Evolutionary conservation across 2,797 vertebrate genomes (phyloP).

Genomic region (Urophycis tenuis): DNA sequence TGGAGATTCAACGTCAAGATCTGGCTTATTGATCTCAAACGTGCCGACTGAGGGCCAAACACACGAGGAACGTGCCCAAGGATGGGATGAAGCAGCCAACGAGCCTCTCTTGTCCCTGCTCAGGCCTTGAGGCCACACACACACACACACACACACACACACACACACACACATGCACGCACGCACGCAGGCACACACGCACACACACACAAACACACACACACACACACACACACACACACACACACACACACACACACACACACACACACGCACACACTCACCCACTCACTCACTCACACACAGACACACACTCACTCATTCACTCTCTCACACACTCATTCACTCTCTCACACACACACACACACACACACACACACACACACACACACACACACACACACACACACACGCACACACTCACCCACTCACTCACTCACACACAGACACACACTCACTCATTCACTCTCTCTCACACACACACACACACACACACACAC

Average conservation of each 20-base stretch:
- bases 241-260: not conserved
- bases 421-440: too few relatives aligned
- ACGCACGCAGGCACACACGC: not conserved
- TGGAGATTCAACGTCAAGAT: not conserved
- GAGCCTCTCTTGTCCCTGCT: not conserved
- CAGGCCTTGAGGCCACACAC: not conserved
- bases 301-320: not conserved
- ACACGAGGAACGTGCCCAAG: not conserved
- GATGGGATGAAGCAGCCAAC: not conserved
- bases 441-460: too few relatives aligned
- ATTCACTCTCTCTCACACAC: too few relatives aligned
- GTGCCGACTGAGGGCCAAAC: too few relatives aligned
- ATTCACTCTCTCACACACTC: not conserved
- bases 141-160: not conserved
- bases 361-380: not conserved
- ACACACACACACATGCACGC: not conserved
- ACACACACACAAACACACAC: not conserved
- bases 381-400: too few relatives aligned
- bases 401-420: too few relatives aligned
- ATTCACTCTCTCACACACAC: not conserved
- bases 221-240: not conserved
- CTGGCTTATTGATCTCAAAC: not conserved
- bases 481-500: not conserved
- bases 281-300: not conserved
- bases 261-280: slow-evolving; percentile 4